Evolutionary conservation across 2,888 invertebrate species (phyloP).

Genomic region (Tubulanus polymorphus): DNA sequence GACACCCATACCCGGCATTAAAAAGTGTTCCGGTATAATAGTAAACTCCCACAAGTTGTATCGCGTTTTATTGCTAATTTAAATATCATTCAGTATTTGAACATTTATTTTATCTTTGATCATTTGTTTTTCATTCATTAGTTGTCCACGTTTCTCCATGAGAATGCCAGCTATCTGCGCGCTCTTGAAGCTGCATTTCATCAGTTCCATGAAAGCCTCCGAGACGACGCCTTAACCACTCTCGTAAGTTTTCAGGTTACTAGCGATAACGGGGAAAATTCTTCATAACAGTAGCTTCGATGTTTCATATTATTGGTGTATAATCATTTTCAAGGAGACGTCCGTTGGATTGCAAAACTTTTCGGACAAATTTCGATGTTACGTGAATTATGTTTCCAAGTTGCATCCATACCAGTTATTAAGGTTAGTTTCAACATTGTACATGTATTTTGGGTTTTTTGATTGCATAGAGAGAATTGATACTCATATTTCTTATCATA

Average conservation of each 20-base stretch:
- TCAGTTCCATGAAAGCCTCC: constrained; percentile 38
- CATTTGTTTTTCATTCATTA: constrained; percentile 24
- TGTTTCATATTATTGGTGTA: background rate
- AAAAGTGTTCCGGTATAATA: too few relatives aligned
- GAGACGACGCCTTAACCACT: constrained; percentile 44
- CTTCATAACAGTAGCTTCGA: too few relatives aligned
- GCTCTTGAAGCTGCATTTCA: constrained; percentile 47
- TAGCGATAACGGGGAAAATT: too few relatives aligned
- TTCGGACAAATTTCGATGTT: constrained; percentile 36
- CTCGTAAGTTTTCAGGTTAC: constrained; percentile 34
- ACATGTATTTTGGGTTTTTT: background rate
- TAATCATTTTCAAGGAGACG: constrained; percentile 39
- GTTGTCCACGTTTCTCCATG: constrained; percentile 51
- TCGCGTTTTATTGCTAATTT: too few relatives aligned
- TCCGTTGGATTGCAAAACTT: constrained; percentile 43
- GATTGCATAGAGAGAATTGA: constrained; percentile 1
- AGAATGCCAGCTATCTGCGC: constrained; percentile 49
- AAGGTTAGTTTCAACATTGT: constrained; percentile 35
- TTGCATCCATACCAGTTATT: constrained; percentile 51
- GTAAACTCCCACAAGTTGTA: too few relatives aligned
- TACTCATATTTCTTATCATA: background rate
- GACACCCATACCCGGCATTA: too few relatives aligned
- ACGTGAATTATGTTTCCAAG: constrained; percentile 50
- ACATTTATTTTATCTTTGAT: constrained; percentile 3
- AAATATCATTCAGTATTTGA: too few relatives aligned